Conservation (phyloP, 2,113 vertebrate genomes). For the Neoarius graeffei region DNA sequence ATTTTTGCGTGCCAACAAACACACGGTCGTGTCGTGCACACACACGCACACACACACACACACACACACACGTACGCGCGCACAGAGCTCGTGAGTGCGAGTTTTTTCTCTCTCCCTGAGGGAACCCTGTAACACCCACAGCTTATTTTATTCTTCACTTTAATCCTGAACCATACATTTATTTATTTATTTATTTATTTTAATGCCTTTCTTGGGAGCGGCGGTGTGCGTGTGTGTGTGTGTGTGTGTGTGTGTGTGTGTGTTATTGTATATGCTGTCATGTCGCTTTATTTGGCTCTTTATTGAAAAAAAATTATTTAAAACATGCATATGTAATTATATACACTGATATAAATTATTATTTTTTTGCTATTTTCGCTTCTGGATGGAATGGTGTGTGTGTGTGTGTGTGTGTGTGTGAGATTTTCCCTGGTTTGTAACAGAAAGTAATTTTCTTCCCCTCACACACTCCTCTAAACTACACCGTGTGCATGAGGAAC, state of each 20-base stretch:
- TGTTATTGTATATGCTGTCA: background rate
- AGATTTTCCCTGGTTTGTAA: background rate
- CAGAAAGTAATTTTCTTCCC: background rate
- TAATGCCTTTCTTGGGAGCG: background rate
- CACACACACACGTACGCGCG: background rate
- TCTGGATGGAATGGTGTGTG: background rate
- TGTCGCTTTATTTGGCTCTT: background rate
- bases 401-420: slow-evolving; percentile 4
- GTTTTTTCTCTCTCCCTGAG: background rate
- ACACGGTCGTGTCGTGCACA: background rate
- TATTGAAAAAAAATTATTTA: background rate
- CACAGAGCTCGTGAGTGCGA: background rate
- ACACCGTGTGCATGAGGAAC: background rate
- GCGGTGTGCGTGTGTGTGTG: background rate
- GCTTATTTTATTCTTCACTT: too few relatives aligned
- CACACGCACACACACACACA: background rate
- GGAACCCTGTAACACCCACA: background rate
- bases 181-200: background rate
- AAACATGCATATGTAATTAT: background rate
- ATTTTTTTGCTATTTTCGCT: background rate
- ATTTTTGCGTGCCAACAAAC: slow-evolving; percentile 12
- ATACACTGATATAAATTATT: background rate
- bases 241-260: background rate
- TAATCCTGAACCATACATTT: too few relatives aligned
- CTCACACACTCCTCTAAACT: background rate